Conservation (phyloP, 2,888 invertebrate genomes). For the Isoperla grammatica region DNA sequence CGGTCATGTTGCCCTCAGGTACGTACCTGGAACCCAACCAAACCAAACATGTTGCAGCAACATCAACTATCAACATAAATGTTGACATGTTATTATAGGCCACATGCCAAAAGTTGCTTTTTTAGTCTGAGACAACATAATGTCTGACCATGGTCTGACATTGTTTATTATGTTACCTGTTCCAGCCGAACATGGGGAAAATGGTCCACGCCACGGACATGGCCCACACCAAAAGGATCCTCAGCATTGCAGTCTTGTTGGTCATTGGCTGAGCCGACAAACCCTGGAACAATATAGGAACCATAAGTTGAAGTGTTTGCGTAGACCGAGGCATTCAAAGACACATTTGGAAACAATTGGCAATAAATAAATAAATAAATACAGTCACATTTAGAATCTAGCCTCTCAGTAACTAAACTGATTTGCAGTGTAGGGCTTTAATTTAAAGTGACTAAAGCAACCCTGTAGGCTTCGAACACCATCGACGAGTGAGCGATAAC, state of each 20-base stretch:
- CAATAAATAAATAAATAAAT: no score
- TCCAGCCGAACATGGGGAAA: constrained; percentile 84
- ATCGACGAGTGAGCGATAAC: no score
- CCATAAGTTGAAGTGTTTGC: background rate
- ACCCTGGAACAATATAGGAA: constrained; percentile 48
- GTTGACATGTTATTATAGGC: no score
- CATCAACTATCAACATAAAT: no score
- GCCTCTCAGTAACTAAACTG: no score
- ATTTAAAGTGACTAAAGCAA: no score
- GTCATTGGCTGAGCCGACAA: constrained; percentile 80
- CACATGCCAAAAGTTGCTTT: no score
- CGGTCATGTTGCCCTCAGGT: constrained; percentile 91
- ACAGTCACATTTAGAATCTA: no score
- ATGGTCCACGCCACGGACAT: constrained; percentile 75
- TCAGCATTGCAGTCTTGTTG: constrained; percentile 68
- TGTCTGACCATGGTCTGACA: no score
- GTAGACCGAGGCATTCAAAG: background rate
- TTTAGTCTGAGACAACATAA: no score
- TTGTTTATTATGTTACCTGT: constrained; percentile 45
- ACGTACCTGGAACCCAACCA: constrained; percentile 61
- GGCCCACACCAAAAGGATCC: constrained; percentile 73
- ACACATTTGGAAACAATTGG: background rate
- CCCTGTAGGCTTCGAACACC: no score
- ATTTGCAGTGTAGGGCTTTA: no score
- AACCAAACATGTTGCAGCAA: background rate